Evolutionary conservation across 2,113 vertebrate species (phyloP).

Genomic region (Myrmecobius fasciatus): DNA sequence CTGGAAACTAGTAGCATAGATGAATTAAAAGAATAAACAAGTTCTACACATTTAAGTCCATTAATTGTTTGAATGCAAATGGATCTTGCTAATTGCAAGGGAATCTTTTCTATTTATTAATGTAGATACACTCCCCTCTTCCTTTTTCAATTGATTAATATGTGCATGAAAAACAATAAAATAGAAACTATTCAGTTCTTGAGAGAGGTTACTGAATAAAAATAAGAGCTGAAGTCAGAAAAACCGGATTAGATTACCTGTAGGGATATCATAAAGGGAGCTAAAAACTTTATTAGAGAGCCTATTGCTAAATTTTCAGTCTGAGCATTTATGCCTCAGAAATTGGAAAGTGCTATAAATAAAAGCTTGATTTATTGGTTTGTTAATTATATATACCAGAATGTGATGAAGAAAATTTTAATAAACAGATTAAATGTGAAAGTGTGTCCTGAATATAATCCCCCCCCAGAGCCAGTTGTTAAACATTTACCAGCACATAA

Average conservation of each 20-base stretch:
- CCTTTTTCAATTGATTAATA: background rate
- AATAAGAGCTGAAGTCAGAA: background rate
- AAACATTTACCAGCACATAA: background rate
- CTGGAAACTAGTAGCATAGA: background rate
- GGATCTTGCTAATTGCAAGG: conserved; percentile 9
- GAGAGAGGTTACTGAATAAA: background rate
- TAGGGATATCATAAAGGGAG: background rate
- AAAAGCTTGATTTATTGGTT: background rate
- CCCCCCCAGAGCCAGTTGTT: background rate
- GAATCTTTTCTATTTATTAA: conserved; percentile 6
- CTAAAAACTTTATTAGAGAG: background rate
- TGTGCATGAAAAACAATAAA: background rate
- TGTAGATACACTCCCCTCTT: background rate
- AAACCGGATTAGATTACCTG: background rate
- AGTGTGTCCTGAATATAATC: background rate
- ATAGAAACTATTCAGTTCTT: background rate
- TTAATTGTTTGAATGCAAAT: background rate
- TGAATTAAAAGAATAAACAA: background rate
- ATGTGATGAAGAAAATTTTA: background rate
- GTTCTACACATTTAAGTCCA: conserved; percentile 18
- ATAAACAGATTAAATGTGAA: background rate
- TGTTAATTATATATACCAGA: background rate
- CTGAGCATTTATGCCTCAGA: background rate
- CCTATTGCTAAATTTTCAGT: background rate
- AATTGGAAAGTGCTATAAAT: background rate